phyloP scores from a whole-genome alignment of 2,797 vertebrate species.

The Gila robusta region DNA sequence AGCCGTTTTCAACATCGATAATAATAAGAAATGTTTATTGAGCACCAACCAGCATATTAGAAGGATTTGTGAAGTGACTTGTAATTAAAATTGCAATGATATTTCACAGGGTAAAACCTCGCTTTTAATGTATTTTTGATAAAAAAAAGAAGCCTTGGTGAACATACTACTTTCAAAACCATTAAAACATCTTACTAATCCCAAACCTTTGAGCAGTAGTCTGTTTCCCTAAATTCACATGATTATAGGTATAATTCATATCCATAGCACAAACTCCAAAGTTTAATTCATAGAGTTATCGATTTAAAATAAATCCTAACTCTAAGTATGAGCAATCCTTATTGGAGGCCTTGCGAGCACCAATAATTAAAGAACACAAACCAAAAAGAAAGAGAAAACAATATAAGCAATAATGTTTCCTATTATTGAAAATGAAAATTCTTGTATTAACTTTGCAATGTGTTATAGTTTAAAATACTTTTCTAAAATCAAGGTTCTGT shows the following conservation, averaged over 20 bases:
- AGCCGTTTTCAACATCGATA: not conserved
- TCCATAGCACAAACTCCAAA: not conserved
- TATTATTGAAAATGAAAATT: not conserved
- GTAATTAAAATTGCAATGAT: not conserved
- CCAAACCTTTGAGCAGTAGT: not conserved
- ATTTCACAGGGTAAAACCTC: too few relatives aligned
- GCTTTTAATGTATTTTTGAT: not conserved
- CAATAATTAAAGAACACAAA: slow-evolving; percentile 12
- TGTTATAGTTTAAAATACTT: not conserved
- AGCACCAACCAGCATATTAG: not conserved
- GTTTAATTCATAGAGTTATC: slow-evolving; percentile 7
- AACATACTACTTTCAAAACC: not conserved
- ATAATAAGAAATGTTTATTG: not conserved
- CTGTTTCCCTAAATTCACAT: not conserved
- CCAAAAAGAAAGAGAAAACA: not conserved
- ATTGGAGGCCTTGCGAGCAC: not conserved
- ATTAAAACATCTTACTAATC: not conserved
- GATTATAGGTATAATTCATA: slow-evolving; percentile 2
- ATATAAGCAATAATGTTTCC: not conserved
- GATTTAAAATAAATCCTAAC: slow-evolving; percentile 4
- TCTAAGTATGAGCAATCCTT: not conserved
- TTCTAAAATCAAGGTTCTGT: not conserved
- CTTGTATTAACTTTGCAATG: not conserved
- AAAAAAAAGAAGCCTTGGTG: not conserved
- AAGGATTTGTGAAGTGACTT: not conserved